Base-by-base conservation (phyloP, 2,797 vertebrate species). In the Atherinosoma microstoma region DNA sequence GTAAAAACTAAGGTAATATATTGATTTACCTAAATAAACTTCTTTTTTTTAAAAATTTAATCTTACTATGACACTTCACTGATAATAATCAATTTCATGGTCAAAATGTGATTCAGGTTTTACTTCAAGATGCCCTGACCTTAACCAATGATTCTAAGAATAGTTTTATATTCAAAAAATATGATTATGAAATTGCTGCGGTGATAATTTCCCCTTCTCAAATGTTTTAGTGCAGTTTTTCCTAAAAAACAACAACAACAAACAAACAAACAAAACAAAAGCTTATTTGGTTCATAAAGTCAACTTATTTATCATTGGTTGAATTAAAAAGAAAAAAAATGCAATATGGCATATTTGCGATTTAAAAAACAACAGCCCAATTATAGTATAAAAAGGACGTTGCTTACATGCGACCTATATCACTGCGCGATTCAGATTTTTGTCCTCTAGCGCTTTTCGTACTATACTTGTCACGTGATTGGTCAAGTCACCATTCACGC, bases 391-490 rank as follows among this genome's bases (percentile, higher is more conserved):
- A 32, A 32, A 32, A 32, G 3, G 30, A 32, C 30, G 6, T 35
- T 8, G 7, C 34, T 35, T 35, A 9, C 38, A 4, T 1, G 13
- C 16, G 16, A 18, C 42, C 5, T 20, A 6, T 45, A 20, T 45
- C 6, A 6, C 16, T 45, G 6, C 42, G 30, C 30, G 30, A 5
- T 32, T 5, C 5, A 32, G 30, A 32, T 32, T 32, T 32, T 32
- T 2, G 24, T 56, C 13, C 53, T 20, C 2, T 7, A 32, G 67
- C 74, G 80, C 57, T 35, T 32, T 60, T 20, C 91, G 86, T 94
- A 90, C 0, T 16, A 0, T 32, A 6, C 35, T 1, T 7, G 12
- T 6, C 16, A 32, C 61, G 58, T 90, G 87, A 93, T 93, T 93
- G 91, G 91, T 67, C 64, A 40, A 40, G 5, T 18, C 0, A 6